These are phyloP conservation scores for Hesperophylax magnus DNA, from an alignment of 1,140 invertebrate species.

Conservation along the genomic window DNA sequence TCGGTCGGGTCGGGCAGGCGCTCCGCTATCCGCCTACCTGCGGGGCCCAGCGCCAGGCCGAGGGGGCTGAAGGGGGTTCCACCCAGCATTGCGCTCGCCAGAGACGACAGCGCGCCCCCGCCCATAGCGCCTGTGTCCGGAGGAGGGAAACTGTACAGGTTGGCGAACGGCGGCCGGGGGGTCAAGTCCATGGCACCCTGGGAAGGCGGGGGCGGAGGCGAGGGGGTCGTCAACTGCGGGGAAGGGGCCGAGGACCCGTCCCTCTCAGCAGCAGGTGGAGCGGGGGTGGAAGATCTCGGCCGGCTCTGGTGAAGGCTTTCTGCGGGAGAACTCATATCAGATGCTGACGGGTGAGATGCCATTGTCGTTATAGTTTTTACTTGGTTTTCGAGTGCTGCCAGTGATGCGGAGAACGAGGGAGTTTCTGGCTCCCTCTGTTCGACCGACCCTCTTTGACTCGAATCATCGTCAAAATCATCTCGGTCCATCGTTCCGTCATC, in stretches of 20 bases:
- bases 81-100: slow-evolving; percentile 76
- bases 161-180: slow-evolving; percentile 70
- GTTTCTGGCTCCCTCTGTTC: slow-evolving; percentile 69
- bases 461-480: slow-evolving; percentile 75
- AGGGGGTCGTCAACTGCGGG: slow-evolving; percentile 54
- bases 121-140: slow-evolving; percentile 80
- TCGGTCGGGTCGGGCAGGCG: slow-evolving; percentile 65
- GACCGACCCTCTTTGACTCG: slow-evolving; percentile 60
- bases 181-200: slow-evolving; percentile 77
- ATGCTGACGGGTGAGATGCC: slow-evolving; percentile 72
- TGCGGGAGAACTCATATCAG: slow-evolving; percentile 66
- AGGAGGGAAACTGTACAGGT: slow-evolving; percentile 68
- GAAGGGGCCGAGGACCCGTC: slow-evolving; percentile 29
- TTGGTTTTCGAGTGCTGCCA: slow-evolving; percentile 83
- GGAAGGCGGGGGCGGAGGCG: slow-evolving; percentile 65
- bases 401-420: slow-evolving; percentile 78
- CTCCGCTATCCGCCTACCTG: slow-evolving; percentile 74
- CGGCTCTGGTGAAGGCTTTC: slow-evolving; percentile 64
- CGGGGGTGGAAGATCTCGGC: slow-evolving; percentile 50
- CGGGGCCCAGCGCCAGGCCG: slow-evolving; percentile 82
- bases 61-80: slow-evolving; percentile 84
- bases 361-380: slow-evolving; percentile 79
- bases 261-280: neutral
- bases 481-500: slow-evolving; percentile 74
- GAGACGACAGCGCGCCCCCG: slow-evolving; percentile 80